A percentile compares a stretch with the other conserved stretches of the same genome.
Evolutionary conservation across 2,888 invertebrate genomes (phyloP).

Genomic region (Acleris holmiana): DNA sequence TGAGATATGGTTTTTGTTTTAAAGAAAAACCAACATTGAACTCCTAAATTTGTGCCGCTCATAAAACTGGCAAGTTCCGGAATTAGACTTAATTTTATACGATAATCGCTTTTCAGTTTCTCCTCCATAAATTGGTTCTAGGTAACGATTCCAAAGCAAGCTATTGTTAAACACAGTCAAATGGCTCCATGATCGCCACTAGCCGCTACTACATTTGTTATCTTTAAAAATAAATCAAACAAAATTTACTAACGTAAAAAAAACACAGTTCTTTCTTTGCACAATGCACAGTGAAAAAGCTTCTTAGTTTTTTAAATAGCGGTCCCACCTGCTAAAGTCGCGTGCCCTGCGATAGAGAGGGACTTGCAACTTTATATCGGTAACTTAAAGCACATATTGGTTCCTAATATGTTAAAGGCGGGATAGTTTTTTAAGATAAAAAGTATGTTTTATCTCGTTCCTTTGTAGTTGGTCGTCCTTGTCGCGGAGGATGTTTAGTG

Average conservation of each 20-base stretch:
- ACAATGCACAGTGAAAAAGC: constrained; percentile 69
- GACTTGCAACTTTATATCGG: constrained; percentile 44
- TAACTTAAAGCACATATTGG: constrained; percentile 43
- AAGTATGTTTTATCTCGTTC: constrained; percentile 65
- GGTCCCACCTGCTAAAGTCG: constrained; percentile 81
- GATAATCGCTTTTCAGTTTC: constrained; percentile 23
- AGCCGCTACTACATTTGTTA: constrained; percentile 33
- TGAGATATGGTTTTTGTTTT: constrained; percentile 37
- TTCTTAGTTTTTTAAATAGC: constrained; percentile 75
- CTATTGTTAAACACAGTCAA: constrained; percentile 16
- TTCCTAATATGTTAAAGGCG: constrained; percentile 39
- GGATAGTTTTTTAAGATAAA: constrained; percentile 70
- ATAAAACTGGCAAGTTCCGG: constrained; percentile 32
- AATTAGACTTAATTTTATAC: constrained; percentile 36
- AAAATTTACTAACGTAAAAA: constrained; percentile 54
- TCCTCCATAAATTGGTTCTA: constrained; percentile 10
- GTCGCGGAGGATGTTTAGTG: constrained; percentile 77
- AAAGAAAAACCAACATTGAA: constrained; percentile 28
- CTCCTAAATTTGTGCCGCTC: constrained; percentile 21
- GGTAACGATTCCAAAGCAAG: constrained; percentile 6
- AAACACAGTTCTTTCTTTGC: constrained; percentile 63
- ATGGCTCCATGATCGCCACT: constrained; percentile 12
- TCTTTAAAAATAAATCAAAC: constrained; percentile 43
- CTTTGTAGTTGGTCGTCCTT: constrained; percentile 65
- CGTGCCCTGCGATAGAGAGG: constrained; percentile 58